phyloP scores from a whole-genome alignment of 2,797 vertebrate species.

The Falco concolor region DNA sequence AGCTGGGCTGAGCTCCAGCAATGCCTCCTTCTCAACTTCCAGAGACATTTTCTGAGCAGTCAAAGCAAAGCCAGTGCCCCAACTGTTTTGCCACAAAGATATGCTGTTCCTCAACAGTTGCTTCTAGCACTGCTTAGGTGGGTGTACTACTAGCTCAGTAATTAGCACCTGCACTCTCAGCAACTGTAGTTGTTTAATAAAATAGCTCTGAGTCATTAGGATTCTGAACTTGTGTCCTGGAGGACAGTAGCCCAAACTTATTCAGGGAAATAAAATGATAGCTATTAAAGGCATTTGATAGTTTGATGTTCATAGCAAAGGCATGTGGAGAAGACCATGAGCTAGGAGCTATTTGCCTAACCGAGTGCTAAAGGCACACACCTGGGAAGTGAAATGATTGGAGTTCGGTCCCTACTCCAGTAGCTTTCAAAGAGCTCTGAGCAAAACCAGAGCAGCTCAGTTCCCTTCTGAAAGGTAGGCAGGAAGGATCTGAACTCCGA shows the following conservation, averaged over 20 bases:
- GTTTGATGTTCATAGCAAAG: neutral
- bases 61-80: neutral
- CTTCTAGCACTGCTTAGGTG: neutral
- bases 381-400: neutral
- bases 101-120: accelerated
- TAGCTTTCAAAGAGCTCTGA: neutral
- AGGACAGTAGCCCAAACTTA: neutral
- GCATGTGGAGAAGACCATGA: neutral
- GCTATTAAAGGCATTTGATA: neutral
- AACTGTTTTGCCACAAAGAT: neutral
- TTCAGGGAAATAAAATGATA: neutral
- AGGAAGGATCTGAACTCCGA: neutral
- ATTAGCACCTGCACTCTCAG: neutral
- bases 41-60: neutral
- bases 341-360: neutral
- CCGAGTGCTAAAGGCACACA: neutral
- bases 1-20: neutral
- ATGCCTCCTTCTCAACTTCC: neutral
- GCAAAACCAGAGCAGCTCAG: neutral
- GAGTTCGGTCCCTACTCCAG: neutral
- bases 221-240: neutral
- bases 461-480: neutral
- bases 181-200: neutral
- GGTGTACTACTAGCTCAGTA: neutral
- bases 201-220: neutral